These are phyloP conservation scores for Lepilemur septentrionalis DNA, from an alignment of 2,797 vertebrate genomes.

Conservation along the genomic window DNA sequence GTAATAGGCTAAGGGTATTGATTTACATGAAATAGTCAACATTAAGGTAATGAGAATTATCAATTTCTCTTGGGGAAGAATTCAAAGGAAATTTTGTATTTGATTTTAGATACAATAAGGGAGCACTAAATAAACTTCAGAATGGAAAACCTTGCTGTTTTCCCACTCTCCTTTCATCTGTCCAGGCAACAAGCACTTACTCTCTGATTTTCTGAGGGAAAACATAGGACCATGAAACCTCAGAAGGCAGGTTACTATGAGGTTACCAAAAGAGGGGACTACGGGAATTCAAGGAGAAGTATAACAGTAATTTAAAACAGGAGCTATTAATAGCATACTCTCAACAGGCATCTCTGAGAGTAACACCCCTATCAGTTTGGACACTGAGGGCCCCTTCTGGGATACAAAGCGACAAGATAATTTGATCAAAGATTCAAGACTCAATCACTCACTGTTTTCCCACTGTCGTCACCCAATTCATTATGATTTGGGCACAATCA, in stretches of 20 bases:
- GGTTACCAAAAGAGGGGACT: neutral
- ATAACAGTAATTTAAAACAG: neutral
- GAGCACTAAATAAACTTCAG: neutral
- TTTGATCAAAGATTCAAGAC: neutral
- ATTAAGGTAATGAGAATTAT: neutral
- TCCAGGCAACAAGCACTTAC: neutral
- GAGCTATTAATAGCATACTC: neutral
- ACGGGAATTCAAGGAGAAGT: neutral
- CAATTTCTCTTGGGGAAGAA: neutral
- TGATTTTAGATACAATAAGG: neutral
- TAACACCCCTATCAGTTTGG: neutral
- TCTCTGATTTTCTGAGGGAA: neutral
- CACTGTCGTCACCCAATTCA: no score
- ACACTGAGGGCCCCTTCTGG: neutral
- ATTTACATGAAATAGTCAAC: slow-evolving; percentile 21
- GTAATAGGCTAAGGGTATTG: slow-evolving; percentile 8
- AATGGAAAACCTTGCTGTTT: neutral
- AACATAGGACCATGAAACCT: neutral
- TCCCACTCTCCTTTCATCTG: neutral
- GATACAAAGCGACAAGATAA: neutral
- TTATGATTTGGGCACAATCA: neutral
- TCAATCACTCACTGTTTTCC: neutral
- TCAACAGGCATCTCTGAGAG: neutral
- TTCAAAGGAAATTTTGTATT: slow-evolving; percentile 4
- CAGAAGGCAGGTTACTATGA: neutral